phyloP scores from a whole-genome alignment of 2,888 invertebrate species.

The Cyclophora albipunctata region DNA sequence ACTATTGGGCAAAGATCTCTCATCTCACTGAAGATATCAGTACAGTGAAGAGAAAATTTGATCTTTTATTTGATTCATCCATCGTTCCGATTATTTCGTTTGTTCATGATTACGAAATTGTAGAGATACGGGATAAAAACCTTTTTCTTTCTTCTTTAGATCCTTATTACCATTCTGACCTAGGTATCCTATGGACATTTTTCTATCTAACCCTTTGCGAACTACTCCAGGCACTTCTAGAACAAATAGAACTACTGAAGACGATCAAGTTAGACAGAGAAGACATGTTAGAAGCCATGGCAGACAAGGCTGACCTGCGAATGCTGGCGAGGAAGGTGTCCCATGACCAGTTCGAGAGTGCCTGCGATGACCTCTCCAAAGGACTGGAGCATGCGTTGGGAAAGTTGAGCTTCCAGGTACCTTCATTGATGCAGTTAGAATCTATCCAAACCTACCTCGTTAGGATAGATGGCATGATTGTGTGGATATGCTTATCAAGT shows the following conservation, averaged over 20 bases:
- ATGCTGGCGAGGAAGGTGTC: slow-evolving; percentile 83
- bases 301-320: slow-evolving; percentile 83
- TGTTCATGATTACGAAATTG: too few species aligned
- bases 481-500: too few species aligned
- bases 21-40: too few species aligned
- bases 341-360: slow-evolving; percentile 80
- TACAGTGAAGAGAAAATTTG: not conserved
- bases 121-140: too few species aligned
- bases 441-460: too few species aligned
- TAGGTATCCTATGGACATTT: too few species aligned
- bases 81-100: too few species aligned
- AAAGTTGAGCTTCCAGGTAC: slow-evolving; percentile 77
- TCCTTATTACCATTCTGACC: too few species aligned
- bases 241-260: slow-evolving; percentile 80
- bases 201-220: too few species aligned
- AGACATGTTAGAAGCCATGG: slow-evolving; percentile 81
- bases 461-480: too few species aligned
- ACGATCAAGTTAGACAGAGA: slow-evolving; percentile 81
- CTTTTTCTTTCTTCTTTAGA: too few species aligned
- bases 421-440: not conserved
- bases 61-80: not conserved
- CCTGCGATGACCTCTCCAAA: slow-evolving; percentile 79
- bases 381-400: slow-evolving; percentile 78
- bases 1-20: too few species aligned
- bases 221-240: slow-evolving; percentile 66